Percentiles rank a stretch among this genome's conserved stretches.
Conservation (phyloP, 1,140 invertebrate genomes). For the Diachasmimorpha longicaudata region DNA sequence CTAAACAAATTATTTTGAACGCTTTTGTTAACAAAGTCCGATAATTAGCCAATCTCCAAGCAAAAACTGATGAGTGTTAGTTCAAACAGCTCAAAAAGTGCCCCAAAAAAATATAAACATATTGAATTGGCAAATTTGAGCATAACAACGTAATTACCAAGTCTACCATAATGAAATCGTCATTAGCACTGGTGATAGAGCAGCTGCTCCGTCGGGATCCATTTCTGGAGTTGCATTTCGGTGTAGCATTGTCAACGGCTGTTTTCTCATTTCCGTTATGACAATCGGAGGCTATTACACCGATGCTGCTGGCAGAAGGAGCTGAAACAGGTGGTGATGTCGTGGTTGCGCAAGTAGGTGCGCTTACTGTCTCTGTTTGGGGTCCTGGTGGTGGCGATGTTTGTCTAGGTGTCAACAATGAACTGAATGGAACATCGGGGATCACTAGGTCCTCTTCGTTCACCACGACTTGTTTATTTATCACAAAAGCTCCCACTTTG, state of each 20-base stretch:
- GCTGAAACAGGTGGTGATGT: slow-evolving; percentile 29
- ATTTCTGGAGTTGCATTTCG: slow-evolving; percentile 56
- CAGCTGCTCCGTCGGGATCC: slow-evolving; percentile 61
- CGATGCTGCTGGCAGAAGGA: slow-evolving; percentile 22
- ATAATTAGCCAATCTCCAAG: background rate
- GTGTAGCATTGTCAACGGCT: slow-evolving; percentile 47
- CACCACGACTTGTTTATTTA: slow-evolving; percentile 61
- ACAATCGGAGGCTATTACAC: slow-evolving; percentile 43
- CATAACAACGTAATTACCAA: slow-evolving; percentile 66
- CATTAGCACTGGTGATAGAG: slow-evolving; percentile 66
- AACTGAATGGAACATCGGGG: slow-evolving; percentile 74
- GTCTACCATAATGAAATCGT: slow-evolving; percentile 80
- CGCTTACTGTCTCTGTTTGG: slow-evolving; percentile 28
- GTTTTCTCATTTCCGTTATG: slow-evolving; percentile 60
- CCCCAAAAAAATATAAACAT: background rate
- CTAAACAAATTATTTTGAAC: background rate
- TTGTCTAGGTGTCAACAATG: slow-evolving; percentile 63
- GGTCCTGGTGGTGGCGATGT: slow-evolving; percentile 50
- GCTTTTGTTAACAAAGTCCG: background rate
- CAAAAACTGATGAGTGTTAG: background rate
- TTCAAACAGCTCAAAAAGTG: slow-evolving; percentile 1
- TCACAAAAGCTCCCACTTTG: slow-evolving; percentile 75
- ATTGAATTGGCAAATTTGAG: background rate
- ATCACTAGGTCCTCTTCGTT: slow-evolving; percentile 68
- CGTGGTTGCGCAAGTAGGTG: slow-evolving; percentile 15